Base-by-base conservation (phyloP, 2,888 invertebrate species). In the Hirtodrosophila cameraria region DNA sequence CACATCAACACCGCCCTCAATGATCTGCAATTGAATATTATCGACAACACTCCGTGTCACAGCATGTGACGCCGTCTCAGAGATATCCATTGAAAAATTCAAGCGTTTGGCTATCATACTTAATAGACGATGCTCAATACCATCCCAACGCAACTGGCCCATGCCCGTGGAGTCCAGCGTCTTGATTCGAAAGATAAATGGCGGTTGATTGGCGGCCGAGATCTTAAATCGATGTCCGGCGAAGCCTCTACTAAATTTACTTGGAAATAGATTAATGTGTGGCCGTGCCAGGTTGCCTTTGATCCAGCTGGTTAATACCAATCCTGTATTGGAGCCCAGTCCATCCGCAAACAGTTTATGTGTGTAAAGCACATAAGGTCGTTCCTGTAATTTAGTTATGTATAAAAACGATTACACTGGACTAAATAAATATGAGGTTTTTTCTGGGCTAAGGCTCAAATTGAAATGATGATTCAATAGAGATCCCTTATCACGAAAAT, bases 211-310 rank as follows among this genome's bases (percentile, higher is more conserved):
- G 6, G 94, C 93, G 8, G 94, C 93, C 1, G 95, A 92, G 6
- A 96, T 92, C 33, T 93, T 91, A 88, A 96, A 94, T 46, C 95
- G 92, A 89, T 95, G 95, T 0, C 96, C 95, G 16, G 94, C 93
- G 74, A 96, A 95, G 0, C 96, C 95, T 18, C 90, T 75, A 0
- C 89, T 88, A 89, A 95, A 93, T 91, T 96, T 96, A 7, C 88
- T 84, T 2, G 95, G 95, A 90, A 95, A 96, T 27, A 96, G 90
- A 86, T 94, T 91, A 0, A 94, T 91, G 16, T 93, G 89, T 0
- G 92, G 92, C 62, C 94, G 92, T 1, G 95, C 94, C 63, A 94
- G 92, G 41, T 91, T 92, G 23, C 93, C 93, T 39, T 92, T 93
- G 1, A 92, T 90, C 95, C 96, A 96, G 23, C 95, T 94, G 15